These are phyloP conservation scores for Chymomyza caudatula DNA, from an alignment of 2,888 invertebrate species.

Conservation along the genomic window DNA sequence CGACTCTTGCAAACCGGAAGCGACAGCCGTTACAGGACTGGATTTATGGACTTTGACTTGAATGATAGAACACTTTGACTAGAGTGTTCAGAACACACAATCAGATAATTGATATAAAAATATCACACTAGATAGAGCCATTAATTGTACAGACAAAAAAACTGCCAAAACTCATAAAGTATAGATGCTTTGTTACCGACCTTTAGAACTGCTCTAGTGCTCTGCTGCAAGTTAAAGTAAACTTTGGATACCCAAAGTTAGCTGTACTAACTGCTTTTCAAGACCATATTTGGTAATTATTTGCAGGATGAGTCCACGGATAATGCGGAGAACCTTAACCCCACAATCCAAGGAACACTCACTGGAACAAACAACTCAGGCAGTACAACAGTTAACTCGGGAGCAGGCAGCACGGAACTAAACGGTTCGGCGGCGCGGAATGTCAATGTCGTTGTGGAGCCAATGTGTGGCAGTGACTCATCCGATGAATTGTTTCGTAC, in stretches of 20 bases:
- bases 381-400: constrained; percentile 6
- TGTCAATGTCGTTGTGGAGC: constrained; percentile 75
- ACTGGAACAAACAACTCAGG: constrained; percentile 13
- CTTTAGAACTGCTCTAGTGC: background rate
- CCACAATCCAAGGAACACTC: constrained; percentile 27
- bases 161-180: no score
- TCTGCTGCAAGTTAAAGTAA: background rate
- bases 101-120: no score
- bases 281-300: background rate
- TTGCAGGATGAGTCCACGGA: constrained; percentile 60
- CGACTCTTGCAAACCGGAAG: no score
- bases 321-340: constrained; percentile 56
- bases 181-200: no score
- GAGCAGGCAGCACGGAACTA: constrained; percentile 26
- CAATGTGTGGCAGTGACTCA: constrained; percentile 80
- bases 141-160: no score
- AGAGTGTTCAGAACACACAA: no score
- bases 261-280: background rate
- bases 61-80: no score
- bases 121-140: no score
- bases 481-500: constrained; percentile 90
- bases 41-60: no score
- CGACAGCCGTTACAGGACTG: no score
- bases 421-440: constrained; percentile 61
- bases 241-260: background rate